Evolutionary conservation across 2,888 invertebrate species (phyloP), one percentile per base, ranked within the genome.

Genomic region (Ormyrus labotus): DNA sequence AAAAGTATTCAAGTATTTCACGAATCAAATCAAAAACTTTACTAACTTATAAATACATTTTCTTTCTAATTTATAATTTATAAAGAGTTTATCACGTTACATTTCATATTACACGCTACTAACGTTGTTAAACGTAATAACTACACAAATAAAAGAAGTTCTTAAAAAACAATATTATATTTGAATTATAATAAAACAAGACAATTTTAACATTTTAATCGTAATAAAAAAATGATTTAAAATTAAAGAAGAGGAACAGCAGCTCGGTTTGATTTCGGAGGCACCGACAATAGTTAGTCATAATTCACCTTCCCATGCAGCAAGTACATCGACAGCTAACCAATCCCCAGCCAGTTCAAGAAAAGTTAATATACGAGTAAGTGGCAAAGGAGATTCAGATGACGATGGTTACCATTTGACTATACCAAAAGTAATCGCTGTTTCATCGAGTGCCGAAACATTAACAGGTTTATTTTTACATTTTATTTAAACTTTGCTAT

Each of bases 371-470:
- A 92, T 92, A 78, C 89, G 90, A 83, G 91, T 92, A 2, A 92
- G 92, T 81, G 83, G 82, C 5, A 81, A 82, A 8, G 63, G 51
- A 1, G 82, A 82, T 0, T 84, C 89, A 84, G 93, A 94, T 82
- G 93, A 93, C 84, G 93, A 94, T 84, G 92, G 91, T 82, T 93
- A 93, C 82, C 94, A 94, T 89, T 91, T 95, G 82, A 94, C 94
- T 8, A 95, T 95, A 84, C 96, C 96, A 0, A 95, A 95, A 91
- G 94, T 94, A 64, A 94, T 95, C 87, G 93, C 94, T 0, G 93
- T 93, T 0, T 96, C 95, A 0, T 95, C 94, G 10, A 96, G 96
- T 88, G 94, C 95, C 73, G 96, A 96, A 88, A 96, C 96, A 0
- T 90, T 96, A 34, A 95, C 95, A 91, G 96, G 95, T 94, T 91